Evolutionary conservation across 2,888 invertebrate species (phyloP).

Genomic region (Ophioninae sp.): DNA sequence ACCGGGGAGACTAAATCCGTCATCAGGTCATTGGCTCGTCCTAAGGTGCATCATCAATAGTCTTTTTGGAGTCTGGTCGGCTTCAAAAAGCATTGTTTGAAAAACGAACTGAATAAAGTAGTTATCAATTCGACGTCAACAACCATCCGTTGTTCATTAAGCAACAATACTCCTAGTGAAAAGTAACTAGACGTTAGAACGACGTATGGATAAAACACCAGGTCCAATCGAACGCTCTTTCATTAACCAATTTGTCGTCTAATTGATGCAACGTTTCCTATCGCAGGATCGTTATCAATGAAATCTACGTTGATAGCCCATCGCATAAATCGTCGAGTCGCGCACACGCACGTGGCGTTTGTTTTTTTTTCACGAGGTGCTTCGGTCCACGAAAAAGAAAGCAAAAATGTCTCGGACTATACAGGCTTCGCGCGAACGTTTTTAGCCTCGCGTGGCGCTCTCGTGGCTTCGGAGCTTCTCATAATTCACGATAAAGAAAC

Average conservation of each 20-base stretch:
- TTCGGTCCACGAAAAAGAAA: constrained; percentile 38
- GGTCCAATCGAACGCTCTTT: too few species aligned
- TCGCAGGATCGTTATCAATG: background rate
- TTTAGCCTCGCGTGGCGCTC: constrained; percentile 55
- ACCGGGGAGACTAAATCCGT: constrained; percentile 30
- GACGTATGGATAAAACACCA: too few species aligned
- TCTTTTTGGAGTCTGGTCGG: background rate
- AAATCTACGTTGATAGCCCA: constrained; percentile 8
- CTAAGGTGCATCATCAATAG: background rate
- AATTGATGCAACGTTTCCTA: background rate
- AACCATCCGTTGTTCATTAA: too few species aligned
- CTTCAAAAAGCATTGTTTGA: too few species aligned
- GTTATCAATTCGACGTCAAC: too few species aligned
- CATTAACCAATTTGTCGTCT: too few species aligned
- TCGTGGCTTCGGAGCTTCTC: constrained; percentile 59
- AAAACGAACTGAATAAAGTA: too few species aligned
- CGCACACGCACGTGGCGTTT: constrained; percentile 23
- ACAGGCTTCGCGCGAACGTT: constrained; percentile 51
- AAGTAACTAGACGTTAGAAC: too few species aligned
- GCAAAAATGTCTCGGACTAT: constrained; percentile 28
- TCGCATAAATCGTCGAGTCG: constrained; percentile 21
- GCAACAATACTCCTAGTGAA: too few species aligned
- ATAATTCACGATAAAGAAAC: constrained; percentile 71
- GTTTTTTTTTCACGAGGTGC: background rate
- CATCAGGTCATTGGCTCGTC: constrained; percentile 3